Conservation (phyloP, 2,113 vertebrate genomes). For the Cathartes aura region DNA sequence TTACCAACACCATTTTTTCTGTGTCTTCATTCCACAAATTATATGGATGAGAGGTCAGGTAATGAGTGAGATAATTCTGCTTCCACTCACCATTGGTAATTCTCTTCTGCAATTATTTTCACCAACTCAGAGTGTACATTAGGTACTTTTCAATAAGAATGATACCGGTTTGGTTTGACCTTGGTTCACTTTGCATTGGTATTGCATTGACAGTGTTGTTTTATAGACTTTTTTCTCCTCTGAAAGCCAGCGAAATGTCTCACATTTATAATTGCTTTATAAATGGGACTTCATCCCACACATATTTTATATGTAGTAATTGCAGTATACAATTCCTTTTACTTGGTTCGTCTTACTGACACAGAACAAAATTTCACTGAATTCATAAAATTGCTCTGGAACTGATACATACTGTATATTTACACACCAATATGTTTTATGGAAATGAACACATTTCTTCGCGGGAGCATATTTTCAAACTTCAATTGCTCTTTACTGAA, state of each 20-base stretch:
- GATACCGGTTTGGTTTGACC: constrained; percentile 8
- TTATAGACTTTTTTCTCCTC: background rate
- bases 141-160: background rate
- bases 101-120: constrained; percentile 14
- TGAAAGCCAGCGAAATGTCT: constrained; percentile 25
- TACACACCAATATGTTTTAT: constrained; percentile 71
- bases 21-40: background rate
- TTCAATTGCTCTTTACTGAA: constrained; percentile 64
- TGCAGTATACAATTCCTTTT: constrained; percentile 37
- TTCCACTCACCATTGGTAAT: constrained; percentile 13
- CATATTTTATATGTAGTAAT: constrained; percentile 55
- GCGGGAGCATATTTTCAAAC: constrained; percentile 63
- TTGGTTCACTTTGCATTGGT: constrained; percentile 19
- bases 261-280: constrained; percentile 64
- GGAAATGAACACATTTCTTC: constrained; percentile 69
- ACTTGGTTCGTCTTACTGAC: constrained; percentile 52
- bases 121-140: background rate
- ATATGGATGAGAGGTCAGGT: background rate
- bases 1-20: background rate
- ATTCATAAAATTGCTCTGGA: constrained; percentile 60
- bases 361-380: constrained; percentile 57
- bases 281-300: constrained; percentile 53
- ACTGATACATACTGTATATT: constrained; percentile 61
- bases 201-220: background rate
- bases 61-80: constrained; percentile 4